Conservation (phyloP, 2,888 invertebrate genomes). For the Hybos culiciformis region DNA sequence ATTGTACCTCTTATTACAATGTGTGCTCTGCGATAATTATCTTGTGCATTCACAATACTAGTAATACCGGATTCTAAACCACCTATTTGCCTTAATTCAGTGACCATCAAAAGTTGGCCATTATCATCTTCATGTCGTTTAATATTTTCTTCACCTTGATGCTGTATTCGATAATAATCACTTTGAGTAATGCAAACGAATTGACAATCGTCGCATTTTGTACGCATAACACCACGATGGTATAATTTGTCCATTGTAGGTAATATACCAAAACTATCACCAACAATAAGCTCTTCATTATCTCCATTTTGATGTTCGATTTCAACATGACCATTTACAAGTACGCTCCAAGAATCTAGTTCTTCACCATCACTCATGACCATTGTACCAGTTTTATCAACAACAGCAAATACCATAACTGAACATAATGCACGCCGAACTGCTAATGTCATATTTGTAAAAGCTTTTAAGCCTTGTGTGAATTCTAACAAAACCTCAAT, state of each 20-base stretch:
- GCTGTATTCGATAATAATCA: constrained; percentile 80
- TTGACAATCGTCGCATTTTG: constrained; percentile 95
- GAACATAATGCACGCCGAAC: constrained; percentile 88
- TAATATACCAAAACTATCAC: constrained; percentile 94
- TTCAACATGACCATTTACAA: constrained; percentile 95
- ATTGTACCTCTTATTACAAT: constrained; percentile 90
- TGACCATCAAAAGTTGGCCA: constrained; percentile 82
- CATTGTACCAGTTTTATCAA: constrained; percentile 90
- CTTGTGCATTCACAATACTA: constrained; percentile 45
- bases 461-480: constrained; percentile 93
- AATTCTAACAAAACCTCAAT: constrained; percentile 91
- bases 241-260: constrained; percentile 94
- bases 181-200: constrained; percentile 98
- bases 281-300: constrained; percentile 71
- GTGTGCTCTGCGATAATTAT: constrained; percentile 79
- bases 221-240: constrained; percentile 93
- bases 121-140: constrained; percentile 77
- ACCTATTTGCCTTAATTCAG: constrained; percentile 63
- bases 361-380: constrained; percentile 99
- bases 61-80: constrained; percentile 50
- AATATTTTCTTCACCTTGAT: constrained; percentile 88
- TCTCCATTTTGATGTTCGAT: constrained; percentile 75
- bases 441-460: constrained; percentile 93
- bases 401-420: constrained; percentile 98
- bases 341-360: constrained; percentile 97